Evolutionary conservation across 2,888 invertebrate species (phyloP), one percentile per base, ranked within the genome.

Genomic region (Lasioglossum figueresi): DNA sequence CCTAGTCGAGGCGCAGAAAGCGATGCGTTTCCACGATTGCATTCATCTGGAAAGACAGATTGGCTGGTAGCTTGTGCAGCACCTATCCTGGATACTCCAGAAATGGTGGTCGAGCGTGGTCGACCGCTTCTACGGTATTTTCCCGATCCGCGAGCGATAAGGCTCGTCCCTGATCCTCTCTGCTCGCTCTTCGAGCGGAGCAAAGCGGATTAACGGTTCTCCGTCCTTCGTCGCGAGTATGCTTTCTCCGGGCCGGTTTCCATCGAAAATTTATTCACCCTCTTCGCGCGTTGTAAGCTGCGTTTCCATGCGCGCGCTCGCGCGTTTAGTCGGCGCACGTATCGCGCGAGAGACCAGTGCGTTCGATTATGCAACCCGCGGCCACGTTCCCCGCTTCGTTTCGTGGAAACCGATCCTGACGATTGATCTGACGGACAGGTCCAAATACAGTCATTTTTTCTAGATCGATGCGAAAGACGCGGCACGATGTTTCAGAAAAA

Each of bases 91-190:
- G 59, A 63, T 75, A 79, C 70, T 79, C 79, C 75, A 68, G 56
- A 82, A 79, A 89, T 76, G 84, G 83, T 12, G 66, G 75, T 82
- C 19, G 72, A 82, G 75, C 76, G 73, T 74, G 77, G 75, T 45
- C 80, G 74, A 76, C 70, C 77, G 79, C 81, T 80, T 88, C 79
- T 80, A 84, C 80, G 84, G 87, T 79, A 80, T 82, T 89, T 84
- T 71, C 83, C 80, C 79, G 84, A 85, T 89, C 86, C 37, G 6
- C 82, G 80, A 70, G 52, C 80, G 85, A 89, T 84, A 87, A 89
- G 66, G 70, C 43, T 56, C 70, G 68, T 80, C 73, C 77, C 70
- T 75, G 77, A 75, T 84, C 76, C 43, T 68, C 48, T 68, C 31
- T 0, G 66, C 16, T 27, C 31, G 16, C 19, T 27, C 66, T 12